Conservation (phyloP, 2,113 vertebrate species). For the Tachycineta bicolor region DNA sequence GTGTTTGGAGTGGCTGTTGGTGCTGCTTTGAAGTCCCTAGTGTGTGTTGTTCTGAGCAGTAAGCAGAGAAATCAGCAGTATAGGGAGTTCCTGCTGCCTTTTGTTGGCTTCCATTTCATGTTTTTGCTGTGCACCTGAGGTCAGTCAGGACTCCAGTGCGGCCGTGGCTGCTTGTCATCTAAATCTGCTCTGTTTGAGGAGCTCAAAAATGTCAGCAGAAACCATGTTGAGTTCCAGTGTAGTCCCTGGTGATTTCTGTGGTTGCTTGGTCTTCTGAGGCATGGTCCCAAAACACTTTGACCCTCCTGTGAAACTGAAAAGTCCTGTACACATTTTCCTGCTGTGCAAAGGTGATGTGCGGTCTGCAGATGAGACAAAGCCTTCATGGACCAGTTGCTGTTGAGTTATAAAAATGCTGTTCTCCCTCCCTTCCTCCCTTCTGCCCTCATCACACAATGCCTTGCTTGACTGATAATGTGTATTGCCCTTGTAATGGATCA, state of each 20-base stretch:
- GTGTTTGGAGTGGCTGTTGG: neutral
- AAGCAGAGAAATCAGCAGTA: neutral
- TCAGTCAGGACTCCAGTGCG: neutral
- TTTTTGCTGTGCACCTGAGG: neutral
- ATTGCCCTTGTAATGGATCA: neutral
- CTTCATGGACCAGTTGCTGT: neutral
- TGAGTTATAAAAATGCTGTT: neutral
- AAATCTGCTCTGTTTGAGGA: neutral
- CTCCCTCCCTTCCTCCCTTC: neutral
- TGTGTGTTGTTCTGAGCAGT: neutral
- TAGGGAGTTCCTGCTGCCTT: neutral
- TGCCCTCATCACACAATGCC: neutral
- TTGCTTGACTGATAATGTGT: neutral
- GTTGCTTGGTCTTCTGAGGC: neutral
- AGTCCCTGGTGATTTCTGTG: neutral
- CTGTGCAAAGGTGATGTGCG: neutral
- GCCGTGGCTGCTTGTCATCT: neutral
- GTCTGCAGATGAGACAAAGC: neutral
- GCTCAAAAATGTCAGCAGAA: neutral
- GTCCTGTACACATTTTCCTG: neutral
- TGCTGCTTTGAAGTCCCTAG: neutral
- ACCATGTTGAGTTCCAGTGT: neutral
- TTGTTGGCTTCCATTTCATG: neutral
- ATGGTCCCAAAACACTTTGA: neutral
- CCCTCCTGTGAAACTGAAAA: neutral